Evolutionary conservation across 1,140 invertebrate species (phyloP), one percentile per base, ranked within the genome.

Genomic region (Zeugodacus cucurbitae): DNA sequence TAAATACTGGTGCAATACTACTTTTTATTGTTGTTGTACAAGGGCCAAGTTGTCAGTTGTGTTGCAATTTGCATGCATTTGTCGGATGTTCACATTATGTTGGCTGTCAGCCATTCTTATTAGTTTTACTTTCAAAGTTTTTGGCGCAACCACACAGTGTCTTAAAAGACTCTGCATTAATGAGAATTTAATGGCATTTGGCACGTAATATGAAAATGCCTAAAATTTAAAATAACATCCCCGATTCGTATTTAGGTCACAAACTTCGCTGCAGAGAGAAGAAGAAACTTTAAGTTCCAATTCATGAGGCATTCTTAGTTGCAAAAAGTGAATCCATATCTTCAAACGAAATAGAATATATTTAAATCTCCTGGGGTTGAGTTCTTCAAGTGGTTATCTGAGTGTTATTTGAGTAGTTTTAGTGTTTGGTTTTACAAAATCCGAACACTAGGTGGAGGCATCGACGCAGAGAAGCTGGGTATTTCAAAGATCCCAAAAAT

Each of bases 171-270:
- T 74, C 44, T 82, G 14, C 32, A 59, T 22, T 87, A 87, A 87
- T 87, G 86, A 87, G 86, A 58, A 87, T 87, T 87, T 87, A 87
- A 87, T 87, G 86, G 26, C n/a, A 59, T 22, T 57, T 87, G 54
- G 86, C 82, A 86, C 44, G 20, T 8, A 57, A 74, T n/a, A 82
- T 29, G 41, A 26, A 82, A 82, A 82, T 82, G 41, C 2, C 74
- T 48, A 37, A 82, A 54, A 29, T 48, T 54, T 14, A 14, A 29
- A 48, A 34, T 82, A 70, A 20, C 3, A 29, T 70, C 20, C 34
- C 34, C 64, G 32, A 34, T 32, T 70, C 11, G 10, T 3, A 54
- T 54, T 34, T 70, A 5, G 11, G 26, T 26, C 6, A 62, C 22
- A 59, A 59, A 62, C 3, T 26, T 22, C 0, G 2, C 7, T 1